These are phyloP conservation scores for Pseudochaenichthys georgianus DNA, from an alignment of 2,797 vertebrate species.

Conservation along the genomic window DNA sequence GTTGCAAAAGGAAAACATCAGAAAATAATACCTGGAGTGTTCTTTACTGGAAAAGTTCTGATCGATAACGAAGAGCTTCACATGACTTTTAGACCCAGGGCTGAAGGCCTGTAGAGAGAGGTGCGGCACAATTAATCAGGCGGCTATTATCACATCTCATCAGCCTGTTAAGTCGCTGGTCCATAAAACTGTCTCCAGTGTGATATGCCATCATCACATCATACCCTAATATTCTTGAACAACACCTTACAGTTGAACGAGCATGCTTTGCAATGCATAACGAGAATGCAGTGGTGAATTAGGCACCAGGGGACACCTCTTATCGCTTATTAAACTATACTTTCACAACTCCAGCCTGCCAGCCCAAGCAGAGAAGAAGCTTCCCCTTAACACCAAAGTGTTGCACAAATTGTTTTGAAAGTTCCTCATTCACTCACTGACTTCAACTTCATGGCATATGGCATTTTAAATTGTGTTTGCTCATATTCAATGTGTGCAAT, in stretches of 20 bases:
- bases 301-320: constrained; percentile 68
- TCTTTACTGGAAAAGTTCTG: constrained; percentile 27
- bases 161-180: constrained; percentile 68
- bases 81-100: constrained; percentile 30
- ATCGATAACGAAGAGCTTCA: constrained; percentile 48
- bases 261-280: constrained; percentile 72
- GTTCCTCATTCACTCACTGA: constrained; percentile 29
- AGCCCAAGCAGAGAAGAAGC: constrained; percentile 57
- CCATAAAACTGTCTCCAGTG: constrained; percentile 73
- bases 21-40: not conserved
- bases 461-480: constrained; percentile 27
- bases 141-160: constrained; percentile 76
- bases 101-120: constrained; percentile 39
- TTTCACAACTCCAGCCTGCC: constrained; percentile 53
- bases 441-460: constrained; percentile 37
- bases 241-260: constrained; percentile 72
- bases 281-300: constrained; percentile 62
- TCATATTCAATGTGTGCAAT: constrained; percentile 13
- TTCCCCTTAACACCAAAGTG: constrained; percentile 31
- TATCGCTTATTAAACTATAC: constrained; percentile 64
- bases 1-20: not conserved
- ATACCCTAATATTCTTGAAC: constrained; percentile 70
- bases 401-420: constrained; percentile 38
- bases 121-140: constrained; percentile 43
- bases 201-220: constrained; percentile 70